Evolutionary conservation across 2,113 vertebrate species (phyloP), one percentile per base, ranked within the genome.

Genomic region (Micromys minutus): DNA sequence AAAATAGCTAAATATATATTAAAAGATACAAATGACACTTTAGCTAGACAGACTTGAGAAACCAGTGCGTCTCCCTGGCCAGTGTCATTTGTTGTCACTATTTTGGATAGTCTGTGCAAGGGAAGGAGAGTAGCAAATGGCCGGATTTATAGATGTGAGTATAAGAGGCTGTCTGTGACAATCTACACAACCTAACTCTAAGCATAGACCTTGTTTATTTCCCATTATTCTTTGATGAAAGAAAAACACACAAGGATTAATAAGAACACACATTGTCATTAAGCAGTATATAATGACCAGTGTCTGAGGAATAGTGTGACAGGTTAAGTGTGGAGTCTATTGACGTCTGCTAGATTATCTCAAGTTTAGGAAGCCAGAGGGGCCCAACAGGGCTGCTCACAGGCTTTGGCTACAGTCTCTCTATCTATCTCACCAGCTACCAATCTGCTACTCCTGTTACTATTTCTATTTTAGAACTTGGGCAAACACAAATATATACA

Each of bases 21-120:
- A 85, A 90, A 95, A 22, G 12, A 80, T 31, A 79, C 24, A 94
- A 95, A 91, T 50, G 50, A 21, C 22, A 92, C 15, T 81, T 90
- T n/a, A 88, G 21, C 63, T 93, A 39, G 72, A 90, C 50, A 90
- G 29, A 36, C 36, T 69, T 47, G 36, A 83, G 80, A 92, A 42
- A 26, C 42, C 74, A 63, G 31, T n/a, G 52, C 12, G 71, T 83
- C 75, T 50, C 81, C 59, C 3, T 65, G 77, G 67, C 55, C 80
- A 2, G 24, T 74, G 39, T 50, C 21, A 12, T 67, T 63, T 79
- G 63, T 69, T 50, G 31, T 34, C 59, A 83, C 45, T 42, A 26
- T 52, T 59, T 85, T 85, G 57, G 77, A 31, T 34, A 75, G 57
- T 69, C 47, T 89, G 17, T 29, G 29, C 42, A 65, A 81, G 65